Base-by-base conservation (phyloP, 2,797 vertebrate species). In the Sciurus carolinensis region DNA sequence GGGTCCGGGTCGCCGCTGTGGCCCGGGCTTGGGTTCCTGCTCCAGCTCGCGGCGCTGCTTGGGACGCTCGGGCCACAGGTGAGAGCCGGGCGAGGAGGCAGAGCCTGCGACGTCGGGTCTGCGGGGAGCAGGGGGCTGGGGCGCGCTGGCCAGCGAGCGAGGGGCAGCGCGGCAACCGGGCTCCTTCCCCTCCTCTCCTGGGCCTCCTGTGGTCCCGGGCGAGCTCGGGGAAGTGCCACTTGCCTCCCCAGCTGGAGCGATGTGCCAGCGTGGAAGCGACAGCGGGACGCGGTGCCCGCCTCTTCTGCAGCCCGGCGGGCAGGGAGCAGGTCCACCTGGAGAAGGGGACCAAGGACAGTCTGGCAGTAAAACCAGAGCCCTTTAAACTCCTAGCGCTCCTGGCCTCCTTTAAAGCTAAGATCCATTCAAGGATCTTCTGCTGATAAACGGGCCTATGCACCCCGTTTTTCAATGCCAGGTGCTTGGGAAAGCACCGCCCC, bases 41-140 rank as follows among this genome's bases (percentile, higher is more conserved):
- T 77, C 42, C 95, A 3, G 57, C 42, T 95, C 14, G 39, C 22
- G 1, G 87, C 36, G 4, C 79, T 96, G 30, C 59, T 97, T 2
- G 76, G n/a, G 50, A 87, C 30, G 0, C 88, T 54, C 8, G 26
- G 42, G 52, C 39, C 33, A 0, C 95, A 97, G 98, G 98, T 97
- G 97, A 94, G 96, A 79, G 17, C 7, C 18, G 42, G 30, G 69
- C 14, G 80, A 5, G 1, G 42, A 11, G 4, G 0, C 52, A 2
- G 24, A 4, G 36, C 12, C 62, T 75, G 17, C 26, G 1, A 9
- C 72, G 75, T 62, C 6, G 6, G 12, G 36, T 15, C 36, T 5
- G 33, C 6, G 1, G 9, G 85, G n/a, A 4, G 1, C 83, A 12
- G 50, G 1, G 28, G 13, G 33, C 13, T 0, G 4, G 14, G 67